Percentiles rank a stretch among this genome's conserved stretches.
These are phyloP conservation scores for Drosophila leontia DNA, from an alignment of 1,140 invertebrate species.

Conservation along the genomic window DNA sequence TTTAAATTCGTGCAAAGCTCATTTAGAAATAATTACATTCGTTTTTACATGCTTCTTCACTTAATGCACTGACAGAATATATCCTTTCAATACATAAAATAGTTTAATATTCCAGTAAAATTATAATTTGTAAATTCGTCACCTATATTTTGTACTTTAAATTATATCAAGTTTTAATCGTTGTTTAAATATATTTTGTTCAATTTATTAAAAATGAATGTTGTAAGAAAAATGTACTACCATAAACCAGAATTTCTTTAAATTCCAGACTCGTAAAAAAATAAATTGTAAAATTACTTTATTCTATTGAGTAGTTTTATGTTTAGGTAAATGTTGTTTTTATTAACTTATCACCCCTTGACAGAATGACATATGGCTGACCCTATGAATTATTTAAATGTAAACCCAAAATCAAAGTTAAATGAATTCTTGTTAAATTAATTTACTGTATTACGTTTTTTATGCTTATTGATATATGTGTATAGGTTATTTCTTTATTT, in stretches of 20 bases:
- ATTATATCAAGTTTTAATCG: neutral
- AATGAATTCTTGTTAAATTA: neutral
- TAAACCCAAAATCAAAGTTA: neutral
- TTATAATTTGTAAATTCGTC: neutral
- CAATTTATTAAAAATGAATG: neutral
- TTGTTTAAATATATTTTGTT: neutral
- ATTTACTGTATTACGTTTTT: neutral
- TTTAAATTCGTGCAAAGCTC: slow-evolving; percentile 8
- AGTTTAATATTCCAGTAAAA: neutral
- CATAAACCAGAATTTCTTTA: neutral
- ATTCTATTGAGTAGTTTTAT: neutral
- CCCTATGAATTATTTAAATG: neutral
- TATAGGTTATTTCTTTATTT: neutral
- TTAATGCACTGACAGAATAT: neutral
- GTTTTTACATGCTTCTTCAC: neutral
- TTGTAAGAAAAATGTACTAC: neutral
- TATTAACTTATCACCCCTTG: neutral
- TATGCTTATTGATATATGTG: neutral
- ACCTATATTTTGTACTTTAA: neutral
- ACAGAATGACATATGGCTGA: neutral
- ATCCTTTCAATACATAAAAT: neutral
- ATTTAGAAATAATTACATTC: neutral
- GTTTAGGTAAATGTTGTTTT: neutral
- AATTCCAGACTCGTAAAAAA: neutral
- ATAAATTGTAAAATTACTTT: neutral